Base-by-base conservation (phyloP, 2,113 vertebrate genomes). In the Brachyhypopomus occidentalis region DNA sequence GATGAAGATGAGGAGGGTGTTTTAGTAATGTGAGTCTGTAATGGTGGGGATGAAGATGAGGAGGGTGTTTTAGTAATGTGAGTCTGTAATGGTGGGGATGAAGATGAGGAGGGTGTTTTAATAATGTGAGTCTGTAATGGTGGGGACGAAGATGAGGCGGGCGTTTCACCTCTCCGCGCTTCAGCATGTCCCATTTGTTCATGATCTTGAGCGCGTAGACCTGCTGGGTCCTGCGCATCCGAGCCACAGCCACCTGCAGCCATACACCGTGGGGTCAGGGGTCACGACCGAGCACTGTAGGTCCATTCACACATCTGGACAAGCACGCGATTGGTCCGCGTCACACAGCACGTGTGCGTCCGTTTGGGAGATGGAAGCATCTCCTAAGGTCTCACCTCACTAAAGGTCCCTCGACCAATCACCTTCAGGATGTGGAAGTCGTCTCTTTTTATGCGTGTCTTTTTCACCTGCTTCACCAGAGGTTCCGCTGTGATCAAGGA, bases 101-200 rank as follows among this genome's bases (percentile, higher is more conserved):
- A 30, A 30, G 30, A 30, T 30, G 30, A 30, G 30, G 30, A 30
- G 30, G 30, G 30, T 30, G 30, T 30, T n/a, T 58, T 78, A 41
- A 72, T 71, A 4, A 48, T 72, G 41, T 23, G 23, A n/a, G 59
- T 14, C 9, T 27, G 52, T 38, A 20, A 30, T 20, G 19, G 8
- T 16, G n/a, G 17, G 36, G 38, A 60, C 12, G 27, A 75, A 16
- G n/a, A 38, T 22, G 17, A 14, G 27, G 11, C 5, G 3, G n/a
- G 8, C 41, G 19, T 59, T 89, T 83, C 90, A 96, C 95, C 94
- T 96, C 93, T 83, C 94, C 93, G 79, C 93, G 87, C 84, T 94
- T 95, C 83, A 96, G 86, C 91, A 96, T 93, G 87, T 96, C 94
- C 95, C 95, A 95, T 86, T 96, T 96, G 80, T 96, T 96, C 95